Evolutionary conservation across 2,888 invertebrate genomes (phyloP).

Genomic region (Psylliodes chrysocephalus): DNA sequence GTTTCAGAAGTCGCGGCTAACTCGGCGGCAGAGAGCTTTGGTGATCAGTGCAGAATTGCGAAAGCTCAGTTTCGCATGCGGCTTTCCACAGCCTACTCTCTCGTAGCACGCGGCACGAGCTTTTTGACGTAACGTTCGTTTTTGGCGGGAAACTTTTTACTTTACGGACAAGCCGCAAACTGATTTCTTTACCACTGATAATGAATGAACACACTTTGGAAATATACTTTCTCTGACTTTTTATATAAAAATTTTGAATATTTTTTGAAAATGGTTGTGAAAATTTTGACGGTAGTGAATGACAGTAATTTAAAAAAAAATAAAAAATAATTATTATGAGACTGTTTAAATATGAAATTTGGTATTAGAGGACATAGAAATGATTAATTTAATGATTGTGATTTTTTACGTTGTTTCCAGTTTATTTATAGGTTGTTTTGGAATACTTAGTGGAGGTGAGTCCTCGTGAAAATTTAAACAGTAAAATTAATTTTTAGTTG

Average conservation of each 20-base stretch:
- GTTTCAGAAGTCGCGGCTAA: slow-evolving; percentile 48
- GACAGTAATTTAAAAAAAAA: not conserved
- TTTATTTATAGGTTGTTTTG: slow-evolving; percentile 41
- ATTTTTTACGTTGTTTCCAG: slow-evolving; percentile 38
- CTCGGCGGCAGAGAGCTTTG: slow-evolving; percentile 40
- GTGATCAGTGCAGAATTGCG: slow-evolving; percentile 42
- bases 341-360: not conserved
- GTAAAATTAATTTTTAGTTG: too few species aligned
- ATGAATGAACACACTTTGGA: slow-evolving; percentile 13
- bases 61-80: slow-evolving; percentile 39
- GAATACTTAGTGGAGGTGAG: slow-evolving; percentile 51
- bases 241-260: slow-evolving; percentile 5
- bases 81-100: slow-evolving; percentile 15
- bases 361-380: slow-evolving; percentile 21
- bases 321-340: not conserved
- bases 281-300: not conserved
- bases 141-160: slow-evolving; percentile 39
- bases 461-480: slow-evolving; percentile 5
- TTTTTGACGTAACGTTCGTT: slow-evolving; percentile 32
- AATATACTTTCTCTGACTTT: too few species aligned
- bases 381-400: slow-evolving; percentile 35
- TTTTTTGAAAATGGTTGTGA: not conserved
- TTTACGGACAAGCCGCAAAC: slow-evolving; percentile 2
- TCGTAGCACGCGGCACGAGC: slow-evolving; percentile 37
- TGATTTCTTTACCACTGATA: too few species aligned